Conservation (phyloP, 2,888 invertebrate genomes). For the Prionchulus punctatus region DNA sequence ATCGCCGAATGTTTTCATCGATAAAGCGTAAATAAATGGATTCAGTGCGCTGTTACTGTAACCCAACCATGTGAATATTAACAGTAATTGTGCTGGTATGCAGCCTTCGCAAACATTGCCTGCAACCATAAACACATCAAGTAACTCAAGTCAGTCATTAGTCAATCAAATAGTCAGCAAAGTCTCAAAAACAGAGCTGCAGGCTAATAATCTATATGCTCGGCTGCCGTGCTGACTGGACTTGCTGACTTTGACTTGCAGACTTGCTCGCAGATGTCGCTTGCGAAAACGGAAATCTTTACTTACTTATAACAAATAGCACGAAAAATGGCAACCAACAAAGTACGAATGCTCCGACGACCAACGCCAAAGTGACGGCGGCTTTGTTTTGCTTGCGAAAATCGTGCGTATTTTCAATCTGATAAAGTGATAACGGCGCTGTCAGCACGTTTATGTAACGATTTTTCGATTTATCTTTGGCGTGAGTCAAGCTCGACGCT, state of each 20-base stretch:
- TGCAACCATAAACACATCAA: not conserved
- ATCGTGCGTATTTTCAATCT: too few species aligned
- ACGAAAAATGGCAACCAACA: constrained; percentile 3
- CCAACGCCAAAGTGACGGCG: not conserved
- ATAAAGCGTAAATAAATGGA: constrained; percentile 12
- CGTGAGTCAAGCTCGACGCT: not conserved
- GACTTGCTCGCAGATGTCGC: too few species aligned
- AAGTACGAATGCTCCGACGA: not conserved
- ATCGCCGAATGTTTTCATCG: constrained; percentile 11
- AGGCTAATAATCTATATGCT: too few species aligned
- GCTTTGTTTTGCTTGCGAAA: not conserved
- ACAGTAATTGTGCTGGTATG: constrained; percentile 3
- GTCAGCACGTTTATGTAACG: too few species aligned
- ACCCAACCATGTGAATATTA: constrained; percentile 13
- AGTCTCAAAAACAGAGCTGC: too few species aligned
- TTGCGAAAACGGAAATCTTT: too few species aligned
- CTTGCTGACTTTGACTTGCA: too few species aligned
- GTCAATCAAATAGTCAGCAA: too few species aligned
- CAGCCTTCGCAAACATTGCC: not conserved
- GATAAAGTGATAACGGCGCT: too few species aligned
- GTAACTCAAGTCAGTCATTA: too few species aligned
- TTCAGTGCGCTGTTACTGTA: constrained; percentile 12
- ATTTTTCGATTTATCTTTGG: not conserved
- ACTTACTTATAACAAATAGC: not conserved
- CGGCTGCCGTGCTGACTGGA: too few species aligned